Base-by-base conservation (phyloP, 2,113 vertebrate genomes). In the Oenanthe oenanthe region DNA sequence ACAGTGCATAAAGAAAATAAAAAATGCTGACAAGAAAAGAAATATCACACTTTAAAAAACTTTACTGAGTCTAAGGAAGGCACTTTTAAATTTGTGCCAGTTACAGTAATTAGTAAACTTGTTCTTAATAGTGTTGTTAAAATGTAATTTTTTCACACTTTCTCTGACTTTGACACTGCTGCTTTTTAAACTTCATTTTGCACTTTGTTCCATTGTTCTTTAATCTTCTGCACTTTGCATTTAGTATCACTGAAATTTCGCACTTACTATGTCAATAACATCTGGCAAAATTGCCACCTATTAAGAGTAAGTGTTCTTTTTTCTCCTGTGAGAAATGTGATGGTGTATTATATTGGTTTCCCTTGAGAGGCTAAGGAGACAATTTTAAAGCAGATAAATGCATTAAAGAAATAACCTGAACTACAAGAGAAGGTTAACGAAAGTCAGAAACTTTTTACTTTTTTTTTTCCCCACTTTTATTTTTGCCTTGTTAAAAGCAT, bases 211-310 rank as follows among this genome's bases (percentile, higher is more conserved):
- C 98, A 98, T 98, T 99, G 98, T 99, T 99, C 98, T 99, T 98
- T 99, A 99, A 99, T 99, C 98, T 97, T 98, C 97, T 98, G 98
- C 98, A 98, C 99, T 99, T 99, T 98, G 98, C 99, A 98, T 98
- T 98, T 99, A 98, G 99, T 98, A 98, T 97, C 98, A 97, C 98
- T 98, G 98, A 98, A 98, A 99, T 99, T 98, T 99, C 98, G 98
- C 98, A 99, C 99, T 99, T 99, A 99, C 99, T 99, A 99, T 99
- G 99, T 99, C 99, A 99, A 99, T 99, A 99, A 99, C 99, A 99
- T 99, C 99, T 99, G 98, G 99, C 98, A 99, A 99, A 99, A 99
- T 99, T 99, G 99, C 98, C 98, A 99, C 98, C 98, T 99, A 99
- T 99, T 99, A 99, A 99, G 99, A 99, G 98, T 99, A 99, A 99